Percentiles rank a stretch among this genome's conserved stretches.
phyloP scores from a whole-genome alignment of 1,140 invertebrate species.

The Campoletis sonorensis region DNA sequence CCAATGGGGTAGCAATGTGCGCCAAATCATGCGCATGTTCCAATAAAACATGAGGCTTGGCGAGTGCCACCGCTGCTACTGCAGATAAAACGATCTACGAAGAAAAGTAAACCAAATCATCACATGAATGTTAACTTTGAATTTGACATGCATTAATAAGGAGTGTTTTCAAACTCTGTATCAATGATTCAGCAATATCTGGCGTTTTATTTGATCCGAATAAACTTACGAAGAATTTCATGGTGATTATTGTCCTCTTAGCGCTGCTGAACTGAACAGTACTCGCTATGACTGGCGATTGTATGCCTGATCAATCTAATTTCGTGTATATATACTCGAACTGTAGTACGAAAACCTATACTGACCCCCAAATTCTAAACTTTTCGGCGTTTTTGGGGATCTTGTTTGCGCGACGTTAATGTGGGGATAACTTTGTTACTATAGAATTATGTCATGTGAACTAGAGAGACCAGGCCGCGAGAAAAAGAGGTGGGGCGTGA shows the following conservation, averaged over 20 bases:
- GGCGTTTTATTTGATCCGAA: not conserved
- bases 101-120: not conserved
- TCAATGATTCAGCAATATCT: no score
- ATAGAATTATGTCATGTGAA: not conserved
- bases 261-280: conserved; percentile 63
- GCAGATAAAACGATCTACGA: conserved; percentile 63
- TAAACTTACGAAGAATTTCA: conserved; percentile 62
- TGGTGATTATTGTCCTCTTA: conserved; percentile 50
- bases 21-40: conserved; percentile 1
- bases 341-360: not conserved
- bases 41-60: conserved; percentile 49
- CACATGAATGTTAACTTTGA: not conserved
- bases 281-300: conserved; percentile 62
- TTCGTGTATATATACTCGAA: conserved; percentile 58
- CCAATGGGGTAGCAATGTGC: conserved; percentile 40
- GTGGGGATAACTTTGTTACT: not conserved
- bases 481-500: not conserved
- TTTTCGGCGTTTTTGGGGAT: conserved; percentile 12
- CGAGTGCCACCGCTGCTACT: conserved; percentile 58
- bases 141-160: no score
- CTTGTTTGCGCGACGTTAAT: not conserved
- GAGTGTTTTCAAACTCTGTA: no score
- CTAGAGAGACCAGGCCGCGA: not conserved
- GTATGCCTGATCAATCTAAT: conserved; percentile 50
- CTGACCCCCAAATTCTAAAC: conserved; percentile 1